Percentiles rank a stretch among this genome's conserved stretches.
phyloP scores from a whole-genome alignment of 2,888 invertebrate species.

The Hypsopygia costalis region DNA sequence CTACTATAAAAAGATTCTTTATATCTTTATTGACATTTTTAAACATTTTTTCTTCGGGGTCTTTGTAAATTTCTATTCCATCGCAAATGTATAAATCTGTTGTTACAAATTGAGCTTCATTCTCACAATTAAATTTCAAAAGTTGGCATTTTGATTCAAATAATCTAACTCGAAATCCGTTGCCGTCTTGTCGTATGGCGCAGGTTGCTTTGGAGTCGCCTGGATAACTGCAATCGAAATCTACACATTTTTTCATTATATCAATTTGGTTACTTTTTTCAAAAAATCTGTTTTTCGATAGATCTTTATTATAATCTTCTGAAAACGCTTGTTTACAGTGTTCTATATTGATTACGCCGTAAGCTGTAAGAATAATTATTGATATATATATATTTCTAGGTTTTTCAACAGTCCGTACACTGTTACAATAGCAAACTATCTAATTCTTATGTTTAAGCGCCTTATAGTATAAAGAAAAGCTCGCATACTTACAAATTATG shows the following conservation, averaged over 20 bases:
- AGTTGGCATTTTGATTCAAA: slow-evolving; percentile 50
- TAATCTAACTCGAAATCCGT: slow-evolving; percentile 44
- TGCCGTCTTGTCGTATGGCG: slow-evolving; percentile 41
- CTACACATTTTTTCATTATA: slow-evolving; percentile 18
- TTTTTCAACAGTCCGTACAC: too few species aligned
- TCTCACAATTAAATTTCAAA: slow-evolving; percentile 42
- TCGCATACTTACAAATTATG: too few species aligned
- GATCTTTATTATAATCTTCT: slow-evolving; percentile 6
- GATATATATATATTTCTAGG: too few species aligned
- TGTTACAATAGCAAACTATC: too few species aligned
- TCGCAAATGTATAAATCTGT: slow-evolving; percentile 49
- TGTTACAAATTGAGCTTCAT: slow-evolving; percentile 28
- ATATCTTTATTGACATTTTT: slow-evolving; percentile 3
- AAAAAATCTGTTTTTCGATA: not conserved
- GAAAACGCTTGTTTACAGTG: slow-evolving; percentile 35
- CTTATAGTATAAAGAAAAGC: too few species aligned
- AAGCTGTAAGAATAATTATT: slow-evolving; percentile 26
- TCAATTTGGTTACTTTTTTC: not conserved
- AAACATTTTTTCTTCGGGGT: too few species aligned
- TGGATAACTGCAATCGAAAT: slow-evolving; percentile 15
- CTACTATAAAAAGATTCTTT: slow-evolving; percentile 43
- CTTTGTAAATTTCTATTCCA: slow-evolving; percentile 14
- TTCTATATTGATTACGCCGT: slow-evolving; percentile 39
- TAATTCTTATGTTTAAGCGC: too few species aligned
- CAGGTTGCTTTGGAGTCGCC: slow-evolving; percentile 31